These are phyloP conservation scores for Pan troglodytes DNA, from an alignment of 2,113 vertebrate species.

Conservation along the genomic window NHGRI_mPanTro3-v2.1_pri NC_072402.2:76432501-76433000, in stretches of 20 bases:
- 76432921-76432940: neutral
- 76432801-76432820: neutral
- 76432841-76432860: neutral
- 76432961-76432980: neutral
- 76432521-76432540: neutral
- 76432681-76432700: neutral
- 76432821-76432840: neutral
- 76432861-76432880: neutral
- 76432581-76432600: neutral
- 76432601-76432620: neutral
- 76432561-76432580: neutral
- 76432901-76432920: neutral
- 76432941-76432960: neutral
- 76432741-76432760: neutral
- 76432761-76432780: neutral
- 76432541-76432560: neutral
- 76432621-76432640: neutral
- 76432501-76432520: neutral
- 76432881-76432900: neutral
- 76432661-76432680: neutral
- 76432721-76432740: neutral
- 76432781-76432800: neutral
- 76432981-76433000: neutral
- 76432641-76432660: neutral
- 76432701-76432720: neutral